Conservation (phyloP, 1,140 invertebrate genomes). For the Drosophila leontia region DNA sequence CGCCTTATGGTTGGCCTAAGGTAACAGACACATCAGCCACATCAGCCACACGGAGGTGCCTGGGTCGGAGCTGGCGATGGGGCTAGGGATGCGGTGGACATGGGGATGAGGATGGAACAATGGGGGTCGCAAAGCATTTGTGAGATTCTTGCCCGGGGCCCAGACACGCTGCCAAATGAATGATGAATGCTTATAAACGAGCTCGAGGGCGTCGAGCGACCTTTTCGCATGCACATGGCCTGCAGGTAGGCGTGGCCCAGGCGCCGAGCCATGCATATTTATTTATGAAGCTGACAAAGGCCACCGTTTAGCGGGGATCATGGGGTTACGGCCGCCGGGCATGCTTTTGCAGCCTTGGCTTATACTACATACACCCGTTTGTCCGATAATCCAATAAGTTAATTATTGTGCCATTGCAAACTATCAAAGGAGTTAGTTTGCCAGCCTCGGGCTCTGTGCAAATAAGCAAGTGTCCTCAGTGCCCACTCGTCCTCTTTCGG, state of each 20-base stretch:
- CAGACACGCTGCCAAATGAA: constrained; percentile 67
- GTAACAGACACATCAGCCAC: constrained; percentile 49
- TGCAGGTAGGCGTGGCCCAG: constrained; percentile 23
- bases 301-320: constrained; percentile 12
- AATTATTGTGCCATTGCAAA: constrained; percentile 47
- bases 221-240: constrained; percentile 54
- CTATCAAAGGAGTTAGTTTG: constrained; percentile 52
- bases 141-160: constrained; percentile 52
- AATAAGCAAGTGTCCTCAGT: neutral
- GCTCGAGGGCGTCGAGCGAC: constrained; percentile 61
- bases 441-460: constrained; percentile 1
- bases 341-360: constrained; percentile 3
- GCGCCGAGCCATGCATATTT: constrained; percentile 36
- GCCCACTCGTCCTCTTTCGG: constrained; percentile 2
- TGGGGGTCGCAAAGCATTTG: constrained; percentile 55
- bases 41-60: neutral
- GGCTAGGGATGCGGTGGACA: neutral
- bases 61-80: neutral
- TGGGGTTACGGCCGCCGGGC: constrained; percentile 4
- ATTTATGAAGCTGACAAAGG: constrained; percentile 22
- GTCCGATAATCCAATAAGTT: constrained; percentile 41
- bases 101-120: constrained; percentile 26
- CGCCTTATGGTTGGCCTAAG: constrained; percentile 41
- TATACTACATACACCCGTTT: constrained; percentile 9
- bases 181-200: constrained; percentile 80